Conservation (phyloP, 2,797 vertebrate genomes). For the Chromobotia macracanthus region DNA sequence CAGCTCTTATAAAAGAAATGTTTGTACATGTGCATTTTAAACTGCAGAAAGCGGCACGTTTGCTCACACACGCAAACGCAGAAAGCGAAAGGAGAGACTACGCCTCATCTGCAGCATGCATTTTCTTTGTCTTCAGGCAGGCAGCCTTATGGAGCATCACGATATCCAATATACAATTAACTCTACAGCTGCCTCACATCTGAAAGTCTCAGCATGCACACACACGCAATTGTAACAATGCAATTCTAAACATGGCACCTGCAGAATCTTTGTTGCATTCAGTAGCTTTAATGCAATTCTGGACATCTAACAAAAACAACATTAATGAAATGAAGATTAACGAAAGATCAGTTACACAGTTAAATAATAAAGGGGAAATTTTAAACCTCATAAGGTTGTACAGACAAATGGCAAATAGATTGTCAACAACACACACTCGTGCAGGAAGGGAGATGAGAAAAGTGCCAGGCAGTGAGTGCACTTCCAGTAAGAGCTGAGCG, state of each 20-base stretch:
- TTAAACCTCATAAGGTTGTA: constrained; percentile 23
- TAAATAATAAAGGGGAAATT: constrained; percentile 28
- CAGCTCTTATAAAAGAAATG: background rate
- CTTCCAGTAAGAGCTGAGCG: constrained; percentile 62
- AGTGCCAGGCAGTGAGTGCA: constrained; percentile 63
- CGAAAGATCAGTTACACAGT: constrained; percentile 16
- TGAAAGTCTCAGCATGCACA: background rate
- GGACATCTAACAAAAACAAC: background rate
- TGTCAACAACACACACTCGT: constrained; percentile 24
- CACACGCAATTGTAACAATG: background rate
- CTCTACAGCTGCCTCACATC: constrained; percentile 15
- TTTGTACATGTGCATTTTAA: background rate
- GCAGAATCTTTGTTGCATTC: constrained; percentile 29
- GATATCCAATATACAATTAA: constrained; percentile 41
- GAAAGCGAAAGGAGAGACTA: constrained; percentile 49
- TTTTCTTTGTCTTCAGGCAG: constrained; percentile 58
- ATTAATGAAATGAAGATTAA: constrained; percentile 12
- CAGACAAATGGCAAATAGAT: constrained; percentile 23
- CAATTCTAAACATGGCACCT: constrained; percentile 3
- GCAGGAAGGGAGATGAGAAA: background rate
- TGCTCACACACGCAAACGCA: constrained; percentile 30
- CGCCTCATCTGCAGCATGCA: constrained; percentile 50
- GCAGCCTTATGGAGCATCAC: constrained; percentile 48
- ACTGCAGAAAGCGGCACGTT: constrained; percentile 6
- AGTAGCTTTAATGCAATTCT: constrained; percentile 6